Conservation (phyloP, 2,113 vertebrate genomes). For the Hemibagrus wyckioides region DNA sequence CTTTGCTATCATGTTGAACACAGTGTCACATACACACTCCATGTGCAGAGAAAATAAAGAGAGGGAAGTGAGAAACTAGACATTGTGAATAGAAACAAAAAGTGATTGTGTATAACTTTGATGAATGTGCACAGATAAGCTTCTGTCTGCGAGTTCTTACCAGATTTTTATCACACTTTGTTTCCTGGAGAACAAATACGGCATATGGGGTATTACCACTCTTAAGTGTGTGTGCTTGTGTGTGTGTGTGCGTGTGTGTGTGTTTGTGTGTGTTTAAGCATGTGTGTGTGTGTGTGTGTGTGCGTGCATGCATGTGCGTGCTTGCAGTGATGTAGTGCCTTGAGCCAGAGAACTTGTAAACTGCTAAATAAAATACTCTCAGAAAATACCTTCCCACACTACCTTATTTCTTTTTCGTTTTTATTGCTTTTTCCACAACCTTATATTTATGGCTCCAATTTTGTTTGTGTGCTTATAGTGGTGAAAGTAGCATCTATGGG, state of each 20-base stretch:
- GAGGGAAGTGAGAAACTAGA: background rate
- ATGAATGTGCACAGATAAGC: slow-evolving; percentile 48
- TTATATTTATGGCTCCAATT: slow-evolving; percentile 17
- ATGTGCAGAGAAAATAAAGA: background rate
- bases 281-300: background rate
- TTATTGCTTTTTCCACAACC: background rate
- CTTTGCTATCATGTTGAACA: slow-evolving; percentile 62
- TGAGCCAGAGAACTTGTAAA: slow-evolving; percentile 12
- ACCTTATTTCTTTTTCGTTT: background rate
- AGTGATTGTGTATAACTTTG: slow-evolving; percentile 43
- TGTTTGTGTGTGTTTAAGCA: slow-evolving; percentile 14
- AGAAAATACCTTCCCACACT: background rate
- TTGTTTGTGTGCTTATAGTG: background rate
- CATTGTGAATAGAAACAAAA: background rate
- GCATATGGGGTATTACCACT: slow-evolving; percentile 7
- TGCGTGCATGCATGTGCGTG: too few relatives aligned
- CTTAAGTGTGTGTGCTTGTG: slow-evolving; percentile 1
- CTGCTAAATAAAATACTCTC: background rate
- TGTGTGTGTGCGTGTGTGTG: slow-evolving; percentile 17
- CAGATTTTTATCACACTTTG: slow-evolving; percentile 23
- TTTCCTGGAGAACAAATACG: slow-evolving; percentile 44
- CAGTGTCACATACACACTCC: slow-evolving; percentile 61
- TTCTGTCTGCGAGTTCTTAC: background rate
- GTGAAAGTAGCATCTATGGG: background rate
- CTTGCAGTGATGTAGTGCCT: background rate